Evolutionary conservation across 2,888 invertebrate genomes (phyloP), one percentile per base, ranked within the genome.

Genomic region (Napeogenes inachia): DNA sequence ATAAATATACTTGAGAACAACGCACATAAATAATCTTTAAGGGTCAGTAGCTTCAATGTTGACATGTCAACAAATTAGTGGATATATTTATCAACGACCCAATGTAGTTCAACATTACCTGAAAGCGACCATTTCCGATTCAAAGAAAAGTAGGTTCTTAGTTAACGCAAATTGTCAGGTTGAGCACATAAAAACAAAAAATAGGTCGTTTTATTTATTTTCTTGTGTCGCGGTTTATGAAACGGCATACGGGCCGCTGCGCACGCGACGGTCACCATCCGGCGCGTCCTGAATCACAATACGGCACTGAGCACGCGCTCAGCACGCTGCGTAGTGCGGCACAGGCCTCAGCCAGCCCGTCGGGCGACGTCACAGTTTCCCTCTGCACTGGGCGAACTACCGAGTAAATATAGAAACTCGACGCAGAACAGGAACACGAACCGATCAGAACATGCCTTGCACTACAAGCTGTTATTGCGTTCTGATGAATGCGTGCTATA

Each of bases 351-450:
- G 62, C 62, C 54, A 57, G 66, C 63, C 71, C 72, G 75, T 74
- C 77, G 21, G 68, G 63, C 76, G 74, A 82, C 86, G 85, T 86
- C 87, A 84, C 80, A 79, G 77, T 81, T 88, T 84, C 85, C 83
- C 83, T 83, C 81, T 79, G 79, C 82, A 75, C 80, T 71, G 81
- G 81, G 82, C 84, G 80, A 80, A 85, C 83, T 77, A 78, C 78
- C 79, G 85, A 77, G 84, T 89, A 89, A 87, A 88, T 89, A 87
- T 89, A 89, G 89, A 88, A 82, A 82, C 82, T 75, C 79, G 75
- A 75, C 81, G 78, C 80, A 79, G 76, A 84, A 82, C 84, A 88
- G 83, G 85, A 86, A 85, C 85, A 84, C 80, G 81, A 81, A 77
- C 80, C 81, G 76, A 47, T n/a, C 47, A 79, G 74, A 82, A 81